These are phyloP conservation scores for Felis chaus DNA, from an alignment of 2,113 vertebrate species.

Conservation along the genomic window DNA sequence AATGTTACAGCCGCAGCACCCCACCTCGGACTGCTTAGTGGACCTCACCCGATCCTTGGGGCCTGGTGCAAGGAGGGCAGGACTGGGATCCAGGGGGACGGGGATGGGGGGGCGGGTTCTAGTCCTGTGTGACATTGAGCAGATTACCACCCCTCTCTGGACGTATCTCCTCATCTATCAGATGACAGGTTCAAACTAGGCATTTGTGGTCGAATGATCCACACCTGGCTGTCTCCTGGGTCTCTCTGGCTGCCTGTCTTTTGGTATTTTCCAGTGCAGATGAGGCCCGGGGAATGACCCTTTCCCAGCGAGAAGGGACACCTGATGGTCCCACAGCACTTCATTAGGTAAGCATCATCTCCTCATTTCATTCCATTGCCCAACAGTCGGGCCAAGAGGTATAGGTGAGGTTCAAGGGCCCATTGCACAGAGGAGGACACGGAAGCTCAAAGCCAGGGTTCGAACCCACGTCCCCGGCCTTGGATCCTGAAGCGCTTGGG, in stretches of 20 bases:
- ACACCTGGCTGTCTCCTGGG: fast-evolving
- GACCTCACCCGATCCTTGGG: background rate
- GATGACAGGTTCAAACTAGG: background rate
- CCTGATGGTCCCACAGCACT: background rate
- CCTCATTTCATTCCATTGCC: background rate
- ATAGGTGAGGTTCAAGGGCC: background rate
- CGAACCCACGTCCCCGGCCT: fast-evolving
- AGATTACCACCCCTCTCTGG: background rate
- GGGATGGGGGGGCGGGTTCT: background rate
- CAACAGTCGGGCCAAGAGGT: background rate
- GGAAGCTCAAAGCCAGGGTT: background rate
- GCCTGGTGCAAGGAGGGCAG: background rate
- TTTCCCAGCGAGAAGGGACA: background rate
- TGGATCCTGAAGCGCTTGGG: background rate
- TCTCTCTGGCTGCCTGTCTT: background rate
- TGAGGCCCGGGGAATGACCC: background rate
- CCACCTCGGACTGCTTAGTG: background rate
- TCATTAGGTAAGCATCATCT: background rate
- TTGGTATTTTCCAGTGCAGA: background rate
- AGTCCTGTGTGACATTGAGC: background rate
- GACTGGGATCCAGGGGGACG: background rate
- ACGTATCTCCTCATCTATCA: background rate
- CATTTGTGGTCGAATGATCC: background rate
- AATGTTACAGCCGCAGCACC: background rate
- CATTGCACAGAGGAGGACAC: background rate